These are phyloP conservation scores for Lepus townsendii DNA, from an alignment of 2,797 vertebrate species.

Conservation along the genomic window DNA sequence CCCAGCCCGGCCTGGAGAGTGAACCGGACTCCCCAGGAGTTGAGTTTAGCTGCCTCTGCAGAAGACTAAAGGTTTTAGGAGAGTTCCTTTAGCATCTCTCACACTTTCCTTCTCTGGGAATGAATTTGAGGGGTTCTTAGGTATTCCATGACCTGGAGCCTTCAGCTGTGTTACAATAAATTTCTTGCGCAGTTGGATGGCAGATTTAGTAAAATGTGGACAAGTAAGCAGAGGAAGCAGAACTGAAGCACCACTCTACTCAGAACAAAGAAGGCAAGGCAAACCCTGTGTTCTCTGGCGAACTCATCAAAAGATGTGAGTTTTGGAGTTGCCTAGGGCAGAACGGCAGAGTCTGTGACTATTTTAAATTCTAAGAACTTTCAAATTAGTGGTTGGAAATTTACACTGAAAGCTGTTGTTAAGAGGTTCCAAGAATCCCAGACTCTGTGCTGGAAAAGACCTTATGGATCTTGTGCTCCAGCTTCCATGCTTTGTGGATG, in stretches of 20 bases:
- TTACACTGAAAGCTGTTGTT: not conserved
- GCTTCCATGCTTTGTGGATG: not conserved
- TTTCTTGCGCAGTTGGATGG: not conserved
- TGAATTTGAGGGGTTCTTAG: not conserved
- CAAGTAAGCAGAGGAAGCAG: conserved; percentile 1
- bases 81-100: not conserved
- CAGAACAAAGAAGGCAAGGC: not conserved
- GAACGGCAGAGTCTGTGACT: not conserved
- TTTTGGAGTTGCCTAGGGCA: not conserved
- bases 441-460: not conserved
- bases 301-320: not conserved
- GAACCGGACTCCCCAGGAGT: not conserved
- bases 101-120: not conserved
- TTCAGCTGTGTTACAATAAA: not conserved
- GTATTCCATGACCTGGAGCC: conserved; percentile 14
- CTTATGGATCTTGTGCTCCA: not conserved
- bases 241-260: not conserved
- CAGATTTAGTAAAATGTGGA: conserved; percentile 11
- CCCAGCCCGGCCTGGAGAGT: not conserved
- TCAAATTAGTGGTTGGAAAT: conserved; percentile 48
- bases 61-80: not conserved
- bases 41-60: not conserved
- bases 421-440: conserved; percentile 20
- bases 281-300: conserved; percentile 18
- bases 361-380: conserved; percentile 43